Conservation (phyloP, 1,140 invertebrate species). For the Drosophila kohkoa region DNA sequence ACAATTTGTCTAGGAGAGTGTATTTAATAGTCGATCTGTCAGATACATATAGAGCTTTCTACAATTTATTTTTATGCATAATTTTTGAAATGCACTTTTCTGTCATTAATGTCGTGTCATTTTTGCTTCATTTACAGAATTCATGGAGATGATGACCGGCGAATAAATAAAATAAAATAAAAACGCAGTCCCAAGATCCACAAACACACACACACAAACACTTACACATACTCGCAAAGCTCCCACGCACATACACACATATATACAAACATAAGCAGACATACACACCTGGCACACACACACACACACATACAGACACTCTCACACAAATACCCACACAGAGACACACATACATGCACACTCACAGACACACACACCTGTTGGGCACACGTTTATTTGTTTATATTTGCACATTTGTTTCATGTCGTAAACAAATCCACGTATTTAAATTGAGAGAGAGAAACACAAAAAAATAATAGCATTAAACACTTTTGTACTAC, state of each 20-base stretch:
- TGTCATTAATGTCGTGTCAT: constrained; percentile 17
- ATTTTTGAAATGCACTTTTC: constrained; percentile 51
- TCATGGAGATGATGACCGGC: constrained; percentile 84
- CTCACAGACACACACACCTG: constrained; percentile 56
- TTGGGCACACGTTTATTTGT: constrained; percentile 68
- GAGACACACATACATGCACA: constrained; percentile 26
- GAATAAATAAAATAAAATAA: constrained; percentile 72
- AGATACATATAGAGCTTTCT: neutral
- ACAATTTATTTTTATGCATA: constrained; percentile 53
- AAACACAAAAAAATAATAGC: constrained; percentile 53
- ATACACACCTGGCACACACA: constrained; percentile 54
- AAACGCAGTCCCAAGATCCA: constrained; percentile 55
- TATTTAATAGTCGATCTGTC: constrained; percentile 6
- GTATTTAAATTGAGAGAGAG: constrained; percentile 58
- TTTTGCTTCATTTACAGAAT: constrained; percentile 76
- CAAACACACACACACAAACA: constrained; percentile 9
- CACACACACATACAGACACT: constrained; percentile 22
- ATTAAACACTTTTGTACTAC: constrained; percentile 74
- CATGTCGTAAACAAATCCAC: constrained; percentile 75
- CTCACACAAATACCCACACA: constrained; percentile 9
- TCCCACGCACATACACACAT: constrained; percentile 11
- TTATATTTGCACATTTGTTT: constrained; percentile 77
- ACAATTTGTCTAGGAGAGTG: neutral
- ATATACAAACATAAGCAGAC: constrained; percentile 28
- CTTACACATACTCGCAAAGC: neutral